phyloP scores from a whole-genome alignment of 1,140 invertebrate genomes.

The Drosophila tsacasi region DNA sequence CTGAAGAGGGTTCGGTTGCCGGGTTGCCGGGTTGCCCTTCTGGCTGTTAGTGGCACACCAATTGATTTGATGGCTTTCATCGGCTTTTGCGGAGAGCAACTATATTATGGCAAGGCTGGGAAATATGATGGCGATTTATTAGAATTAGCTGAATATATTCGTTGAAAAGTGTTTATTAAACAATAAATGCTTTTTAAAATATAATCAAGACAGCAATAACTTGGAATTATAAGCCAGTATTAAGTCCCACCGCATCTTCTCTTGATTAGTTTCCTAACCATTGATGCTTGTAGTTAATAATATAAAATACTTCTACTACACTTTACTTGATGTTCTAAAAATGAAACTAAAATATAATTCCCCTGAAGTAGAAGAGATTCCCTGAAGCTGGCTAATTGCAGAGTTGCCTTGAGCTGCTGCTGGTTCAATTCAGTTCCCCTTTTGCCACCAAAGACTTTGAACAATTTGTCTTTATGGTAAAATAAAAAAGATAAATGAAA shows the following conservation, averaged over 20 bases:
- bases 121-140: not conserved
- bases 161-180: not conserved
- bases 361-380: not conserved
- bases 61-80: conserved; percentile 5
- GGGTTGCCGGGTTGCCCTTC: not conserved
- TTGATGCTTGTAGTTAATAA: too few relatives aligned
- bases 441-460: not conserved
- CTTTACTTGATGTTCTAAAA: not conserved
- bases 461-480: conserved; percentile 8
- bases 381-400: conserved; percentile 7
- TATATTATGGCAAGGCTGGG: not conserved
- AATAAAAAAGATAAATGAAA: not conserved
- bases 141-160: not conserved
- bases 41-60: conserved; percentile 3
- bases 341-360: not conserved
- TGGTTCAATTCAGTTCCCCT: not conserved
- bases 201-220: not conserved
- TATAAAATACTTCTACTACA: not conserved
- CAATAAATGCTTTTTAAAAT: not conserved
- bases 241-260: not conserved
- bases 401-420: not conserved
- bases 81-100: not conserved
- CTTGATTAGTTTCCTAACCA: not conserved
- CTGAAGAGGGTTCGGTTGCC: conserved; percentile 17
- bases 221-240: not conserved